A percentile compares a stretch with the other conserved stretches of the same genome.
phyloP scores from a whole-genome alignment of 1,140 invertebrate species.

The Macrostomum lignano region DNA sequence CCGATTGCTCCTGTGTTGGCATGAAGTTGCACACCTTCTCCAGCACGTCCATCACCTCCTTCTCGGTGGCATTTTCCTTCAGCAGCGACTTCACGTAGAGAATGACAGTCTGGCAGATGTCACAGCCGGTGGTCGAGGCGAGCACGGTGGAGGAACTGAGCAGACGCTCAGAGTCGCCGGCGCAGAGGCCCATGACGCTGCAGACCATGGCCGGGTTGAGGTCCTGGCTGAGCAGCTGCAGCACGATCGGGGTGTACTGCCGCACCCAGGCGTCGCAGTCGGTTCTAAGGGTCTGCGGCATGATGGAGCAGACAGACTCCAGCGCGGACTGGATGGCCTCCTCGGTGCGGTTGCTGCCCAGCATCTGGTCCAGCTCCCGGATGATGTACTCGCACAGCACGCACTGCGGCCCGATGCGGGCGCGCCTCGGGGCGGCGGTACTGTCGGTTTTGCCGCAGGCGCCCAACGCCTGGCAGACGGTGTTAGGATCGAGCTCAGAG shows the following conservation, averaged over 20 bases:
- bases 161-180: constrained; percentile 6
- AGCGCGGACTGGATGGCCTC: constrained; percentile 44
- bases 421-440: constrained; percentile 19
- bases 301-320: constrained; percentile 37
- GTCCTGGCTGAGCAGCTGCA: constrained; percentile 39
- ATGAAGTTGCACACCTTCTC: constrained; percentile 10
- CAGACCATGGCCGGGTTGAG: constrained; percentile 45
- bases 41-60: constrained; percentile 2
- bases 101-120: constrained; percentile 8
- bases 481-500: constrained; percentile 39
- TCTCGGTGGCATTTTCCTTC: constrained; percentile 8
- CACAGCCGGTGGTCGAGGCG: constrained; percentile 7
- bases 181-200: constrained; percentile 37
- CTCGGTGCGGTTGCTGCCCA: constrained; percentile 38
- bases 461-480: constrained; percentile 52
- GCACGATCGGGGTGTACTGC: constrained; percentile 43
- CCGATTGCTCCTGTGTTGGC: constrained; percentile 6
- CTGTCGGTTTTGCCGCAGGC: constrained; percentile 42
- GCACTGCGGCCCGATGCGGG: too few species aligned
- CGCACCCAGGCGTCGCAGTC: constrained; percentile 48
- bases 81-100: constrained; percentile 8
- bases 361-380: constrained; percentile 36
- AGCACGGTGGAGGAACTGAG: constrained; percentile 2
- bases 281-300: constrained; percentile 37
- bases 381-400: constrained; percentile 43